Percentiles rank a stretch among this genome's conserved stretches.
phyloP scores from a whole-genome alignment of 2,888 invertebrate species.

The Apamea anceps region DNA sequence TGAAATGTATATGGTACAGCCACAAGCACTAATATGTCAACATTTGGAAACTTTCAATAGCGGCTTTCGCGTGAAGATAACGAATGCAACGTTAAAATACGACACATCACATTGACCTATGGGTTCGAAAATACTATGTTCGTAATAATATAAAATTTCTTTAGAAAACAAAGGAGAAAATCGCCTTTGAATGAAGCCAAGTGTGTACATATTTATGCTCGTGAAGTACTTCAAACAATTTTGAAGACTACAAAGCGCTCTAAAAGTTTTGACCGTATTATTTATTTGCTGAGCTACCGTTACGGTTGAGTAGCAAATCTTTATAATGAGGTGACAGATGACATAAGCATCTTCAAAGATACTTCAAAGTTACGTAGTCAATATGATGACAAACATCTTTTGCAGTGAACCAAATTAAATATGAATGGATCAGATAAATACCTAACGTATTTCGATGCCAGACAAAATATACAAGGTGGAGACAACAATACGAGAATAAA shows the following conservation, averaged over 20 bases:
- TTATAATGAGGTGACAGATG: constrained; percentile 17
- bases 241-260: background rate
- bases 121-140: too few relatives aligned
- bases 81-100: too few relatives aligned
- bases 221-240: background rate
- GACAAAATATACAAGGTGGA: background rate
- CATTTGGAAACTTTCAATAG: too few relatives aligned
- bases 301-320: constrained; percentile 18
- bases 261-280: background rate
- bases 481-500: background rate
- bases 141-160: too few relatives aligned
- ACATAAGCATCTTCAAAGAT: constrained; percentile 8
- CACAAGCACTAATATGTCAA: too few relatives aligned
- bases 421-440: background rate
- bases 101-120: too few relatives aligned
- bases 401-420: constrained; percentile 9
- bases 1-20: background rate
- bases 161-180: too few relatives aligned
- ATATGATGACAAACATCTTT: constrained; percentile 11
- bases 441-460: background rate
- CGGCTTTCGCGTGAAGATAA: too few relatives aligned
- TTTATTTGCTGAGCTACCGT: background rate
- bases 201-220: too few relatives aligned
- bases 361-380: background rate
- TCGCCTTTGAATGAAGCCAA: too few relatives aligned